These are phyloP conservation scores for Cecropterus lyciades DNA, from an alignment of 1,140 invertebrate species.

Conservation along the genomic window DNA sequence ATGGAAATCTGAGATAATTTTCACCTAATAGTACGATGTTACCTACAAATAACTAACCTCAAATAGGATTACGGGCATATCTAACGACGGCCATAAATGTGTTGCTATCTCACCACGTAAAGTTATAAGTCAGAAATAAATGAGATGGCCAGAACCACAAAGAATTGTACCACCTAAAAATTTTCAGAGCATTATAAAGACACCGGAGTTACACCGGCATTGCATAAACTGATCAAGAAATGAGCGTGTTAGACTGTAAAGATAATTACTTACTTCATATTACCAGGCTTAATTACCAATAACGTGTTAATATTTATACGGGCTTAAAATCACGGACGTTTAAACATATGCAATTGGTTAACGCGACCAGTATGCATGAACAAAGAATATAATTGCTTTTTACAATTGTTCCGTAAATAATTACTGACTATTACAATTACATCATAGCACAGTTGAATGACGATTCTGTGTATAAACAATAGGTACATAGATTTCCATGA, in stretches of 20 bases:
- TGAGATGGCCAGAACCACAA: no score
- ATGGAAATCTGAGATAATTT: no score
- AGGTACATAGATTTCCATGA: constrained; percentile 22
- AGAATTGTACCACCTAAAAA: no score
- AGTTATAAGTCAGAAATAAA: no score
- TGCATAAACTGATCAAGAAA: no score
- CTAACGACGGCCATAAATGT: no score
- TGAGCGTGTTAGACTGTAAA: neutral
- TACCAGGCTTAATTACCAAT: constrained; percentile 18
- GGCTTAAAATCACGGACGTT: constrained; percentile 10
- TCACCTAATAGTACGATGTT: no score
- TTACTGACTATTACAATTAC: constrained; percentile 26
- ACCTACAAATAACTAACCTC: no score
- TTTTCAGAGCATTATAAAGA: no score
- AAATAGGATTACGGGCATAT: no score
- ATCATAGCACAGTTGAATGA: constrained; percentile 30
- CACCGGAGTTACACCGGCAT: no score
- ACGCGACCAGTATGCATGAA: constrained; percentile 23
- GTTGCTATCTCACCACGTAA: no score
- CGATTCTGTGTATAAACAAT: constrained; percentile 17
- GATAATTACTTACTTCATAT: constrained; percentile 1
- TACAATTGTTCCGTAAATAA: constrained; percentile 36
- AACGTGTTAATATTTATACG: constrained; percentile 12
- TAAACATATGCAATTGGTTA: constrained; percentile 28
- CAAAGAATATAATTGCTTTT: constrained; percentile 28